Evolutionary conservation across 2,888 invertebrate genomes (phyloP), one percentile per base, ranked within the genome.

Genomic region (Catocala fraxini): DNA sequence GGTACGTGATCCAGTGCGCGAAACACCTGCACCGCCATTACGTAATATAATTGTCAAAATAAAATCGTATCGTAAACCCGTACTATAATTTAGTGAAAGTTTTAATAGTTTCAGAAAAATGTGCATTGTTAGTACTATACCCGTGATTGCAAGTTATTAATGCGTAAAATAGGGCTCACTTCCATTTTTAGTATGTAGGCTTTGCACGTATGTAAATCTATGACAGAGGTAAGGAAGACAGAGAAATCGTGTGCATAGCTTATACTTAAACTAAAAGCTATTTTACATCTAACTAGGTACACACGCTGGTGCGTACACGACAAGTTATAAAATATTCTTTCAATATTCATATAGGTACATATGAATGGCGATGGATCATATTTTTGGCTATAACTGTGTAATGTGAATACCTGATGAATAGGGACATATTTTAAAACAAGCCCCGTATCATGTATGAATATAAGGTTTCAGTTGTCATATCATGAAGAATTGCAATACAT

Each of bases 41-140:
- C 88, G 89, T 86, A 93, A 93, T 87, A 74, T 90, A 90, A 92
- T 92, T 89, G 90, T 83, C 85, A 88, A 91, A 91, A 91, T 89
- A 88, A 89, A 89, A 89, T 87, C 80, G 86, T 83, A 87, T 77
- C 83, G 82, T 82, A 81, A 81, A 85, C 82, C 65, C 71, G 79
- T 82, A 85, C 84, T 82, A 82, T 84, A 88, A 89, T 87, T 86
- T 84, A 82, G 91, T 89, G 92, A 92, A 92, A 92, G 92, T 90
- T 81, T 73, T 63, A 72, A 71, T 77, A 71, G 75, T 63, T 66
- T 63, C 63, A 47, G 63, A 65, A 75, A 68, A 77, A 72, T 77
- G 67, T 66, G 70, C 71, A 65, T 75, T 76, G 56, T 67, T 64
- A 7, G 35, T 39, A 39, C 35, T 2, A 0, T 39, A 70, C 57